Base-by-base conservation (phyloP, 1,140 invertebrate species). In the Trichonephila clavata region DNA sequence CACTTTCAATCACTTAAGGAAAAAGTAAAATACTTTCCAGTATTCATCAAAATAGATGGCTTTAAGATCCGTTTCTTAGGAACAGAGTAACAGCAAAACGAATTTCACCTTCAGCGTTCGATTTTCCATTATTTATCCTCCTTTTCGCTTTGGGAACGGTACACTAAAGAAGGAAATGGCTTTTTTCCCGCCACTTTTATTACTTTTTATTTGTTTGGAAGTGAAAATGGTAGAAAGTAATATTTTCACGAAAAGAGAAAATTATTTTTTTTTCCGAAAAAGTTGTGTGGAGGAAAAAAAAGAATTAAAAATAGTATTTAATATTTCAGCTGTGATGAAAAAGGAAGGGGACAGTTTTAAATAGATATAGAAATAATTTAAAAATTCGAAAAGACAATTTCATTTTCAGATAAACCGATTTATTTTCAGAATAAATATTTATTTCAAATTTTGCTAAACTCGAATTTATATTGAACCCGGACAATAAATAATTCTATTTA, bases 1-100 rank as follows among this genome's bases (percentile, higher is more conserved):
- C 24, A 27, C 27, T 77, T 77, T 20, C 27, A 77, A 77, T 77
- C 71, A 77, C 71, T 77, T 77, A 77, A 77, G 14, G 27, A 77
- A 77, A 39, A 77, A 39, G 24, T 39, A 32, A 77, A 77, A 77
- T 77, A 16, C 24, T 39, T 77, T 77, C 16, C 16, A 5, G 27
- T 18, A 18, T 77, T 77, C 27, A 77, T 77, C 71, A 39, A 32
- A 77, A 77, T 77, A 39, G 27, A 77, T 77, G 71, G 71, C 32
- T 77, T 77, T 16, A 6, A 39, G 71, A 77, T 20, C 27, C 71
- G 71, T 77, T 39, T 39, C 71, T 77, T 77, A 77, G 71, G 32
- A 77, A 77, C 71, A 27, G 16, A 10, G 71, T 16, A 77, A 77
- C 27, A 77, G 71, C 27, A 77, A 77, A 77, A 39, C 16, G 71